Evolutionary conservation across 2,113 vertebrate species (phyloP).

Genomic region (Lynx canadensis): DNA sequence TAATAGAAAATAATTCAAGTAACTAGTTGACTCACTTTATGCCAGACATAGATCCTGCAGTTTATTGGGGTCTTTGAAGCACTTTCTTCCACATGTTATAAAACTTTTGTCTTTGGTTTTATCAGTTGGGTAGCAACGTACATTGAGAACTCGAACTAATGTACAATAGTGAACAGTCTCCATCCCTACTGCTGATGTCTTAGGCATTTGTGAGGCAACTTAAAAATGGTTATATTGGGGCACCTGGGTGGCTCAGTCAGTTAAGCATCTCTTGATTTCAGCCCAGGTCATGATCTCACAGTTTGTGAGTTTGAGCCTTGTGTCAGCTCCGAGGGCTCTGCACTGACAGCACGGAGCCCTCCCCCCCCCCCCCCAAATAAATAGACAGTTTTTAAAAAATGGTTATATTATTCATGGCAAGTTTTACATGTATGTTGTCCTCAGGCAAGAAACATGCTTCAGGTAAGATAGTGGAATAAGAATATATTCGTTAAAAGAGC

Average conservation of each 20-base stretch:
- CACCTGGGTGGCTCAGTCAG: too few relatives aligned
- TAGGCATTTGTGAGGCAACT: background rate
- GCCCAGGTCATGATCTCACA: too few relatives aligned
- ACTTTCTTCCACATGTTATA: background rate
- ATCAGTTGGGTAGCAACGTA: background rate
- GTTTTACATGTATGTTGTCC: background rate
- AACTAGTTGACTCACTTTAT: background rate
- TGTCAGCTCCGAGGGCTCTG: too few relatives aligned
- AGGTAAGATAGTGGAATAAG: background rate
- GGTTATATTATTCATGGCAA: background rate
- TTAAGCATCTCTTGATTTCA: too few relatives aligned
- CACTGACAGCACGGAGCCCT: too few relatives aligned
- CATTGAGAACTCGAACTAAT: background rate
- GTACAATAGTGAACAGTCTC: background rate
- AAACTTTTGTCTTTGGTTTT: slow-evolving; percentile 40
- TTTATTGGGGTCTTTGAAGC: background rate
- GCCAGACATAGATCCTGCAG: background rate
- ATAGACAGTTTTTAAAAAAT: too few relatives aligned
- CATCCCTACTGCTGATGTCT: background rate
- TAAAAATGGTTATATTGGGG: background rate
- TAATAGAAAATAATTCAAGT: slow-evolving; percentile 19
- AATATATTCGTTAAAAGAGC: background rate
- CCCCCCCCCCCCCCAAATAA: too few relatives aligned
- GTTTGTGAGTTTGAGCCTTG: too few relatives aligned
- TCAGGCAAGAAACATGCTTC: background rate